Percentiles rank a stretch among this genome's conserved stretches.
phyloP scores from a whole-genome alignment of 2,888 invertebrate genomes.

The Sesamia inferens region DNA sequence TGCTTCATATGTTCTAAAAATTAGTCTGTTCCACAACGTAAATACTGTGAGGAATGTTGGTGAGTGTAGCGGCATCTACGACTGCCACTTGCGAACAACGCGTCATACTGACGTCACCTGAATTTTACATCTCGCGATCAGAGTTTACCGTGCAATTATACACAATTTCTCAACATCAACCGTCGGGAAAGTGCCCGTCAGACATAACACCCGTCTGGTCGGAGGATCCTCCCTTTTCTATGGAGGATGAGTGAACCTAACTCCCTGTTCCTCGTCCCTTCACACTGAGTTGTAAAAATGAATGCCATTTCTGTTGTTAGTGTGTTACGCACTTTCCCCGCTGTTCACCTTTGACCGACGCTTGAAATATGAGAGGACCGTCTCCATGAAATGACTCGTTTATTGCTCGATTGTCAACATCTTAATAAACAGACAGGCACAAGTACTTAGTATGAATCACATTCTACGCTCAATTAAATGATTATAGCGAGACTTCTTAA shows the following conservation, averaged over 20 bases:
- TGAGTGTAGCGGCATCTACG: too few species aligned
- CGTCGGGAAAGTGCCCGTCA: too few species aligned
- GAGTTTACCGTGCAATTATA: too few species aligned
- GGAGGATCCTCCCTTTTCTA: too few species aligned
- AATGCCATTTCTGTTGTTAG: not conserved
- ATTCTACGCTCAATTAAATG: slow-evolving; percentile 22
- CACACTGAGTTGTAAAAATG: not conserved
- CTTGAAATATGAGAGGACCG: not conserved
- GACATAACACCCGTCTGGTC: too few species aligned
- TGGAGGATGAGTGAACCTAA: too few species aligned
- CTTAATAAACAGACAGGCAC: slow-evolving; percentile 14
- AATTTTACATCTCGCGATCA: too few species aligned
- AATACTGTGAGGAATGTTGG: not conserved
- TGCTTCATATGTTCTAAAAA: not conserved
- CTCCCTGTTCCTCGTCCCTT: too few species aligned
- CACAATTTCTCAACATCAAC: too few species aligned
- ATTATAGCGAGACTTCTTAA: slow-evolving; percentile 5
- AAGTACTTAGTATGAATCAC: slow-evolving; percentile 25
- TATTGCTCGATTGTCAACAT: slow-evolving; percentile 22
- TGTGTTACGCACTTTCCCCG: not conserved
- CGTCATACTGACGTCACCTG: too few species aligned
- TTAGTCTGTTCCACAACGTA: not conserved
- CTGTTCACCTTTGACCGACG: not conserved
- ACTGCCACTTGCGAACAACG: too few species aligned
- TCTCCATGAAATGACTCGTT: not conserved